A percentile compares a stretch with the other conserved stretches of the same genome.
phyloP scores from a whole-genome alignment of 1,140 invertebrate species.

The Condylostylus longicornis region DNA sequence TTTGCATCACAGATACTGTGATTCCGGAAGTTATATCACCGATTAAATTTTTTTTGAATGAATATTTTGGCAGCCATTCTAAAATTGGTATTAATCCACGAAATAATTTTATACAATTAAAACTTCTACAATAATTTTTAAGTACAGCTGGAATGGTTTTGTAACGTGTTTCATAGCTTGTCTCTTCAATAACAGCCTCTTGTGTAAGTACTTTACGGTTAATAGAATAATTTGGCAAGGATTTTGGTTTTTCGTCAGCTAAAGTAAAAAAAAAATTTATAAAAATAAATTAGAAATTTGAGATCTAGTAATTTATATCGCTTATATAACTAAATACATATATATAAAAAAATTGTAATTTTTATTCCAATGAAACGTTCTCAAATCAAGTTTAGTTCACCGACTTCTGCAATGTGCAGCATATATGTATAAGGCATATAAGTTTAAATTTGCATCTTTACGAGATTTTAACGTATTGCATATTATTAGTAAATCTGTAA shows the following conservation, averaged over 20 bases:
- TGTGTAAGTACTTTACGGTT: slow-evolving; percentile 26
- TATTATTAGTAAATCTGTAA: no score
- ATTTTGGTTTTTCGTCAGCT: slow-evolving; percentile 16
- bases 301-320: no score
- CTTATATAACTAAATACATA: no score
- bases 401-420: no score
- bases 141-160: slow-evolving; percentile 26
- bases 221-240: slow-evolving; percentile 24
- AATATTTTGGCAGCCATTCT: slow-evolving; percentile 57
- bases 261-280: no score
- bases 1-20: slow-evolving; percentile 86
- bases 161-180: slow-evolving; percentile 24
- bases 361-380: no score
- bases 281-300: no score
- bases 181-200: slow-evolving; percentile 27
- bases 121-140: slow-evolving; percentile 17
- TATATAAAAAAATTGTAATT: no score
- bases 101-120: slow-evolving; percentile 22
- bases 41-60: slow-evolving; percentile 43
- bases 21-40: slow-evolving; percentile 61
- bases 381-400: no score
- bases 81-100: slow-evolving; percentile 41
- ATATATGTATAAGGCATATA: no score
- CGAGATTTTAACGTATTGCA: no score
- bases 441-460: no score